Conservation (phyloP, 1,140 invertebrate genomes). For the Hylaeus anthracinus region DNA sequence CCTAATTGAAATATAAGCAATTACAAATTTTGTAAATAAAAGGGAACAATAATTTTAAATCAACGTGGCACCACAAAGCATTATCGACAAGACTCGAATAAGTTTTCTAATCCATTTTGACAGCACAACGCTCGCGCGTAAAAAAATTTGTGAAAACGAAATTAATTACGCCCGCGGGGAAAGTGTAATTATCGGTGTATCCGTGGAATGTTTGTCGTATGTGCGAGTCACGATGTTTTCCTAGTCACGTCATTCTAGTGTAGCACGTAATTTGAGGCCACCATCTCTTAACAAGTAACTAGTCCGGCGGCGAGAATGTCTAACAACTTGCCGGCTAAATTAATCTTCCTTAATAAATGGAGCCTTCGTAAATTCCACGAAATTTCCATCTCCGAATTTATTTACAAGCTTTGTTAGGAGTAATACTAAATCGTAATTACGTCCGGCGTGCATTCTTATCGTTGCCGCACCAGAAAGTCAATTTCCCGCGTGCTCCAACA, state of each 20-base stretch:
- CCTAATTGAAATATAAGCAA: no score
- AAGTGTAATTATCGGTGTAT: not conserved
- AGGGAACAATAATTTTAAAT: no score
- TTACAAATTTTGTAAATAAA: no score
- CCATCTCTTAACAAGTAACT: not conserved
- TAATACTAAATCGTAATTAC: constrained; percentile 70
- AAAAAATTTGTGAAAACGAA: not conserved
- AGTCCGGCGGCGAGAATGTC: not conserved
- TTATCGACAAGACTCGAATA: not conserved
- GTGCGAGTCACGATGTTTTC: not conserved
- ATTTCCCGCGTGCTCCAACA: constrained; percentile 14
- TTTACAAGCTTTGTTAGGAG: constrained; percentile 43
- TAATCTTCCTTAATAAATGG: constrained; percentile 11
- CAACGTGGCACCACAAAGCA: no score
- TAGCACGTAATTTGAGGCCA: not conserved
- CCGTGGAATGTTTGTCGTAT: not conserved
- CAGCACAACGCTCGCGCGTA: not conserved
- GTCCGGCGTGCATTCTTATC: constrained; percentile 53
- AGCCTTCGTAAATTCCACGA: constrained; percentile 11
- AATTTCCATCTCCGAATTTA: constrained; percentile 47
- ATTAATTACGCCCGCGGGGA: not conserved
- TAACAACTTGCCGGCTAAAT: constrained; percentile 14
- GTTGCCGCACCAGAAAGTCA: constrained; percentile 26
- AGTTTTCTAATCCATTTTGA: not conserved
- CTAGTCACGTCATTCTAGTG: not conserved